A percentile compares a stretch with the other conserved stretches of the same genome.
These are phyloP conservation scores for Polymixis flavicincta DNA, from an alignment of 2,888 invertebrate genomes.

Conservation along the genomic window DNA sequence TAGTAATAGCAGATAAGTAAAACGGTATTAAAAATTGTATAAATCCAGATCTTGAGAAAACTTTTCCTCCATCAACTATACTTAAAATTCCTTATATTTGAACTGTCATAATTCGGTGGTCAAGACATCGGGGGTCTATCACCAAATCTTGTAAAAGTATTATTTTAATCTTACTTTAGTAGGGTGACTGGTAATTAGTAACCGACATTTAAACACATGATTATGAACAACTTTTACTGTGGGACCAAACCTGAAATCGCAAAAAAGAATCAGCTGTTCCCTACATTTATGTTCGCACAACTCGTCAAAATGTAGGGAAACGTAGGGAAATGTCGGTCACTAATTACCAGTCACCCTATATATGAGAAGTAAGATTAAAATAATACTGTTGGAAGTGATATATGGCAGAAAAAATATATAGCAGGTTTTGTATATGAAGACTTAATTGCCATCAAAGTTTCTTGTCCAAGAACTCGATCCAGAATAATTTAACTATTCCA, in stretches of 20 bases:
- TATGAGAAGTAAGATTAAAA: neutral
- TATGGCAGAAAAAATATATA: too few species aligned
- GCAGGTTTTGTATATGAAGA: too few species aligned
- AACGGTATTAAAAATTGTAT: neutral
- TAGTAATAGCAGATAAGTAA: neutral
- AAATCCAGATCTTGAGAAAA: neutral
- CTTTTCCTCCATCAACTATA: neutral
- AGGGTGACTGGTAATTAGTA: too few species aligned
- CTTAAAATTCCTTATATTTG: neutral
- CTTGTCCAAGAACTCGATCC: slow-evolving; percentile 58
- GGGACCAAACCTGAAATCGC: too few species aligned
- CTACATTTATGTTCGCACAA: too few species aligned
- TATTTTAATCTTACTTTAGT: neutral
- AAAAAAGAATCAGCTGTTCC: too few species aligned
- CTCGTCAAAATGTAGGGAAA: too few species aligned
- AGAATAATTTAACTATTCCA: slow-evolving; percentile 80
- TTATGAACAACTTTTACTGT: too few species aligned
- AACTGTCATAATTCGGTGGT: neutral
- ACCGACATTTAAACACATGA: too few species aligned
- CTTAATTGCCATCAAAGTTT: slow-evolving; percentile 25
- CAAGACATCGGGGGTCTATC: neutral
- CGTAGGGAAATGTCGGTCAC: too few species aligned
- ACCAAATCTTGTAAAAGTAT: neutral
- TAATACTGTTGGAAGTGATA: neutral
- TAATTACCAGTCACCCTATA: too few species aligned